Conservation (phyloP, 2,113 vertebrate genomes). For the Ctenomys sociabilis region DNA sequence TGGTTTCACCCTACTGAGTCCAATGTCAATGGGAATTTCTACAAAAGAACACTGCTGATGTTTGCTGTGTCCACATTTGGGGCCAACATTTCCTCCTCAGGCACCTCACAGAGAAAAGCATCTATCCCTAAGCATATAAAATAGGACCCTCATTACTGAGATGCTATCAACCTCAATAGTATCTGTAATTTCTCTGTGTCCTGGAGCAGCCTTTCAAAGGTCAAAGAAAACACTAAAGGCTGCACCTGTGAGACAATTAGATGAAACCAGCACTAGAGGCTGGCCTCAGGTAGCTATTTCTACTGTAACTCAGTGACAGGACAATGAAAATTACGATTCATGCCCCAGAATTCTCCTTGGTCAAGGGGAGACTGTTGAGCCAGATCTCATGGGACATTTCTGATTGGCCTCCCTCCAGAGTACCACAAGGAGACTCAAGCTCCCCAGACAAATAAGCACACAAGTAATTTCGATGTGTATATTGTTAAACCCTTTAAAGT, state of each 20-base stretch:
- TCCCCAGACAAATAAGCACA: conserved; percentile 42
- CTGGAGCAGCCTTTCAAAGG: conserved; percentile 50
- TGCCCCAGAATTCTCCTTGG: conserved; percentile 66
- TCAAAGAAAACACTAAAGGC: conserved; percentile 67
- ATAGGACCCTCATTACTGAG: conserved; percentile 47
- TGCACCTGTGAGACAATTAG: conserved; percentile 65
- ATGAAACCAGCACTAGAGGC: conserved; percentile 69
- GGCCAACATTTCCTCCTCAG: conserved; percentile 34
- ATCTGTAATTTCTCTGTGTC: conserved; percentile 52
- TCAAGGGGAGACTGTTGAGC: conserved; percentile 70
- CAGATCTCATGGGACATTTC: conserved; percentile 58
- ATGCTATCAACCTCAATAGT: conserved; percentile 14
- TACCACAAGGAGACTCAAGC: conserved; percentile 13
- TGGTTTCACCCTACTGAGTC: conserved; percentile 12
- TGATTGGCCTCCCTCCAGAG: conserved; percentile 53
- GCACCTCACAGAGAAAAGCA: conserved; percentile 54
- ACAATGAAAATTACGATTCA: conserved; percentile 65
- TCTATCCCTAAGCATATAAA: conserved; percentile 51
- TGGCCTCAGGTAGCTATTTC: conserved; percentile 68
- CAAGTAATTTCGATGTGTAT: conserved; percentile 26
- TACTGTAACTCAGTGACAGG: conserved; percentile 68
- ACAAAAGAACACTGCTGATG: conserved; percentile 12
- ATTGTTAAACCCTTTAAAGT: conserved; percentile 15
- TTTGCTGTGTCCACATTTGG: conserved; percentile 36
- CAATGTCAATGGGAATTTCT: conserved; percentile 43